Evolutionary conservation across 2,888 invertebrate species (phyloP), one percentile per base, ranked within the genome.

Genomic region (Chrysolina oricalcia): DNA sequence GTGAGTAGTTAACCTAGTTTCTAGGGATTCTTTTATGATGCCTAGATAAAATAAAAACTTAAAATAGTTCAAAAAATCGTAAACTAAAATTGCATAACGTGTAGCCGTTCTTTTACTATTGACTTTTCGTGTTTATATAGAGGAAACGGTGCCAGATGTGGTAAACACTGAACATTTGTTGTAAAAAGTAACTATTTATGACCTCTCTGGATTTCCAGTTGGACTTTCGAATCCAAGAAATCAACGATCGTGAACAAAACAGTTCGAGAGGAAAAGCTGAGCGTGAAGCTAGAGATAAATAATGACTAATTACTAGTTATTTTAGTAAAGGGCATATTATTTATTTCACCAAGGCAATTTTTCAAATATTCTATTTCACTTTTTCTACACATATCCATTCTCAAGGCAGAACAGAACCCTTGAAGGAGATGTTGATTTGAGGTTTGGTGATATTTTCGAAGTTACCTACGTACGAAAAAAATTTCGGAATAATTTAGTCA

Each of bases 1-100:
- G 71, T 66, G 66, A 72, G 69, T 73, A 76, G 79, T 79, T 79
- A 79, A 79, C 79, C 79, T 72, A 79, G 73, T 79, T 79, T 71
- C 74, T 76, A 62, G 66, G 73, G 75, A 76, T 71, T 76, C 78
- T 77, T 79, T 79, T 79, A 79, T 77, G 76, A 69, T 68, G 74
- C 74, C 66, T 59, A 67, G 64, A 76, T 74, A 77, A 78, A 78
- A 78, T 72, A 72, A 72, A 76, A 68, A 75, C 66, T 75, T 72
- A 70, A 76, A 76, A 78, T 78, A 78, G 78, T 78, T 78, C 70
- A 70, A 77, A 78, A 76, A 77, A 77, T 73, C 77, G 77, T 77
- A 75, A 77, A 77, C 70, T 72, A 62, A 74, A 78, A 74, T 78
- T 78, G 73, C 78, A 74, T 74, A 78, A 78, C 72, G 17, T 63